Evolutionary conservation across 2,113 vertebrate species (phyloP).

Genomic region (Elanus axillaris): DNA sequence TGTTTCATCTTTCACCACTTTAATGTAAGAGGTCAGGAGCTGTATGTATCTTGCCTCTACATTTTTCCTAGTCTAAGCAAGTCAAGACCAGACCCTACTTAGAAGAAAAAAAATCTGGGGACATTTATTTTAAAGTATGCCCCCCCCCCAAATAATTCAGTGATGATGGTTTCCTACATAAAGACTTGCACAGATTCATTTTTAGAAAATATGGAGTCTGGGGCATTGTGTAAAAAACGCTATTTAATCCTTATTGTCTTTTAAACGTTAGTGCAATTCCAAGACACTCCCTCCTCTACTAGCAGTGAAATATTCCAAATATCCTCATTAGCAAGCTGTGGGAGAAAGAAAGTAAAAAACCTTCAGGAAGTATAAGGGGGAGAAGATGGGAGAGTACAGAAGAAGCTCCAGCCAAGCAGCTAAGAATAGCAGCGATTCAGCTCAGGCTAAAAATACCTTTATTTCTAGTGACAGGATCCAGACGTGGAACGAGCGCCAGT

Average conservation of each 20-base stretch:
- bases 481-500: neutral
- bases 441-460: conserved; percentile 19
- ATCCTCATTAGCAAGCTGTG: neutral
- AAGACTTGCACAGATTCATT: neutral
- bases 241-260: neutral
- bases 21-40: neutral
- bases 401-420: neutral
- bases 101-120: neutral
- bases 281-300: neutral
- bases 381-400: neutral
- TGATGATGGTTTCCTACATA: neutral
- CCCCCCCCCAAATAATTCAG: neutral
- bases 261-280: neutral
- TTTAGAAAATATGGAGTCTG: neutral
- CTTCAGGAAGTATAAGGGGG: neutral
- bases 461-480: neutral
- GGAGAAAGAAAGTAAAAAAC: neutral
- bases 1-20: neutral
- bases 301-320: neutral
- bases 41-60: neutral
- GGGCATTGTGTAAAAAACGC: neutral
- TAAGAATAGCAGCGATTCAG: neutral
- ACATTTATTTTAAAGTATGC: neutral
- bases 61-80: neutral
- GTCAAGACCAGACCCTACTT: neutral